A percentile compares a stretch with the other conserved stretches of the same genome.
Conservation (phyloP, 1,140 invertebrate species). For the Aphelenchoides fujianensis region DNA sequence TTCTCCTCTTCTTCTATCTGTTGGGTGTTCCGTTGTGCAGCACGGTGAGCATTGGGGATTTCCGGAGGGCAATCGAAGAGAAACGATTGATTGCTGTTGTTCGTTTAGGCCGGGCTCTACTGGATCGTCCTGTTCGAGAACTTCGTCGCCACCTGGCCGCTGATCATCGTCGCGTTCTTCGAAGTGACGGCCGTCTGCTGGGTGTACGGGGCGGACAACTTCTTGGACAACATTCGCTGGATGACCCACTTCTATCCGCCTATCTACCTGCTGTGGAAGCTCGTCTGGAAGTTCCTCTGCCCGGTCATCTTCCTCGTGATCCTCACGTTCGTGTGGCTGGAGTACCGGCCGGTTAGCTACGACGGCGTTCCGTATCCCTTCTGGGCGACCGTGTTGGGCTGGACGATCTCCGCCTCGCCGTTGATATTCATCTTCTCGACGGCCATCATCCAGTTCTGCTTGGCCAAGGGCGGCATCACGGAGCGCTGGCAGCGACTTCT, state of each 20-base stretch:
- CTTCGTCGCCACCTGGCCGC: conserved; percentile 56
- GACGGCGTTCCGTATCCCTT: conserved; percentile 49
- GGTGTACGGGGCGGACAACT: conserved; percentile 56
- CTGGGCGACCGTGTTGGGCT: conserved; percentile 55
- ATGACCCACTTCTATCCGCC: conserved; percentile 56
- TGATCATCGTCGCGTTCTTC: conserved; percentile 59
- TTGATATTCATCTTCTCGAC: conserved; percentile 46
- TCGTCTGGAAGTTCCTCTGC: conserved; percentile 61
- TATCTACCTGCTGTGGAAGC: conserved; percentile 54
- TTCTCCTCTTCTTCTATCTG: conserved; percentile 46
- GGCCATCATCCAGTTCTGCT: conserved; percentile 43
- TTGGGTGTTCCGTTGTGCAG: conserved; percentile 53
- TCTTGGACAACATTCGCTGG: conserved; percentile 59
- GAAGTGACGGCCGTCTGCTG: conserved; percentile 59
- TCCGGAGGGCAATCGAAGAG: too few relatives aligned
- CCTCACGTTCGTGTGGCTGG: conserved; percentile 57
- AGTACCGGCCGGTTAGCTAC: conserved; percentile 51
- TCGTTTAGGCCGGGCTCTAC: conserved; percentile 56
- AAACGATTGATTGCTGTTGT: conserved; percentile 18
- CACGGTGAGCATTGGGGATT: conserved; percentile 35
- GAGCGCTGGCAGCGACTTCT: conserved; percentile 44
- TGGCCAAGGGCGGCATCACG: conserved; percentile 28
- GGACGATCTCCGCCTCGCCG: conserved; percentile 52
- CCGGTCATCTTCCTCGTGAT: conserved; percentile 58
- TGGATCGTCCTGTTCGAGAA: conserved; percentile 59